Evolutionary conservation across 37 sponge, comb jelly and placozoan species (phyloP).

Genomic region (Oscarella lobularis): DNA sequence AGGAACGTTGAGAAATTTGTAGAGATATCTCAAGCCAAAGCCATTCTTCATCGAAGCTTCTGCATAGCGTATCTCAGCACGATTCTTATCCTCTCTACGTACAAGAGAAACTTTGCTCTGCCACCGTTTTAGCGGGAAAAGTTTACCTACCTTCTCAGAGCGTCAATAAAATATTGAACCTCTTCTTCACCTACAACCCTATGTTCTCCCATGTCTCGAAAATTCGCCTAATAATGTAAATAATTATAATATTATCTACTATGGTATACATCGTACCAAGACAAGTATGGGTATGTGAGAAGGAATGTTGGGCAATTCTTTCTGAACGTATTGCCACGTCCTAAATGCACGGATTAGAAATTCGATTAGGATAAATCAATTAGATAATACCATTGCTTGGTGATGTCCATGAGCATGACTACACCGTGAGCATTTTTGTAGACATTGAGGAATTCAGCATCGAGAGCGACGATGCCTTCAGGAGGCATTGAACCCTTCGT

Average conservation of each 20-base stretch:
- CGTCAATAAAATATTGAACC: constrained; percentile 23
- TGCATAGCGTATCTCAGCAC: constrained; percentile 67
- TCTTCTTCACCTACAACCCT: constrained; percentile 43
- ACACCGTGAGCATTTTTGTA: constrained; percentile 82
- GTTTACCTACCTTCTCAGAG: constrained; percentile 46
- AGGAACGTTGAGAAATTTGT: constrained; percentile 89
- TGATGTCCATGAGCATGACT: constrained; percentile 73
- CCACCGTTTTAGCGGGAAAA: background rate
- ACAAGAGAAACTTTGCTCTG: background rate
- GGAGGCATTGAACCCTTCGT: no score
- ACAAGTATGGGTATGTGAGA: constrained; percentile 73
- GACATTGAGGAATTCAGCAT: constrained; percentile 84
- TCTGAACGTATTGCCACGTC: constrained; percentile 85
- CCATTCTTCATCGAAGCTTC: constrained; percentile 88
- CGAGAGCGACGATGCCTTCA: no score
- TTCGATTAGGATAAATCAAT: no score
- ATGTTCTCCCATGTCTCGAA: constrained; percentile 67
- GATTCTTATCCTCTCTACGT: constrained; percentile 43
- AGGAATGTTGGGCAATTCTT: constrained; percentile 62
- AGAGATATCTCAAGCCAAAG: constrained; percentile 79
- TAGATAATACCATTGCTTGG: constrained; percentile 87
- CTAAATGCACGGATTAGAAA: no score
- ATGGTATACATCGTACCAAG: constrained; percentile 32
- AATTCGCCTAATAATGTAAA: constrained; percentile 46
- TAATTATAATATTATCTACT: background rate